Percentiles rank a stretch among this genome's conserved stretches.
Evolutionary conservation across 2,113 vertebrate genomes (phyloP).

Genomic region (Hippocampus guttulatus): DNA sequence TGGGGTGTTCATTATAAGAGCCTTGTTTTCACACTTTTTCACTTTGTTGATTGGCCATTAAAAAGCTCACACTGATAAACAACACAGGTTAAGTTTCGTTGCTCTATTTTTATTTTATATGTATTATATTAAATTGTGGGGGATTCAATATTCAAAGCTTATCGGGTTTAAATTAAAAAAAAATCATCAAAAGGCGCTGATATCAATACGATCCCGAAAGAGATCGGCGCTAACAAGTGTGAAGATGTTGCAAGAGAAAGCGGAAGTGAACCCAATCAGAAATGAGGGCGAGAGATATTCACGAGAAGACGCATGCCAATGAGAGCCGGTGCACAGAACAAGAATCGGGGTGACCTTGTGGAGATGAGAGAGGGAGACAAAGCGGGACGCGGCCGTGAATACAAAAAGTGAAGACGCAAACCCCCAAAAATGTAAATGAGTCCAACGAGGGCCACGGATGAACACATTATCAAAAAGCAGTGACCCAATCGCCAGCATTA

Average conservation of each 20-base stretch:
- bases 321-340: constrained; percentile 35
- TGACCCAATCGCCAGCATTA: constrained; percentile 10
- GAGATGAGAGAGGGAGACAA: constrained; percentile 3
- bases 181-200: constrained; percentile 30
- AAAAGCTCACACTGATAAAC: too few species aligned
- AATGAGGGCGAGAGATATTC: constrained; percentile 22
- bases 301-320: constrained; percentile 33
- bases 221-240: constrained; percentile 18
- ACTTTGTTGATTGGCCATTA: too few species aligned
- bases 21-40: too few species aligned
- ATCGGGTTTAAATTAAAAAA: neutral
- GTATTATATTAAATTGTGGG: too few species aligned
- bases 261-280: constrained; percentile 23
- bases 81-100: too few species aligned
- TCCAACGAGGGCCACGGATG: constrained; percentile 33
- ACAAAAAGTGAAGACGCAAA: constrained; percentile 24
- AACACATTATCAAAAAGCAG: constrained; percentile 28
- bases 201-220: constrained; percentile 4
- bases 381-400: constrained; percentile 7
- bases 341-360: constrained; percentile 13
- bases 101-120: too few species aligned
- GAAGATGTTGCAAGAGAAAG: constrained; percentile 21
- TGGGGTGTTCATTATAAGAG: too few species aligned
- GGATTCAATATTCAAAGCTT: neutral
- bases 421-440: constrained; percentile 18